A percentile compares a stretch with the other conserved stretches of the same genome.
Conservation (phyloP, 2,113 vertebrate genomes). For the Barnardius zonarius region DNA sequence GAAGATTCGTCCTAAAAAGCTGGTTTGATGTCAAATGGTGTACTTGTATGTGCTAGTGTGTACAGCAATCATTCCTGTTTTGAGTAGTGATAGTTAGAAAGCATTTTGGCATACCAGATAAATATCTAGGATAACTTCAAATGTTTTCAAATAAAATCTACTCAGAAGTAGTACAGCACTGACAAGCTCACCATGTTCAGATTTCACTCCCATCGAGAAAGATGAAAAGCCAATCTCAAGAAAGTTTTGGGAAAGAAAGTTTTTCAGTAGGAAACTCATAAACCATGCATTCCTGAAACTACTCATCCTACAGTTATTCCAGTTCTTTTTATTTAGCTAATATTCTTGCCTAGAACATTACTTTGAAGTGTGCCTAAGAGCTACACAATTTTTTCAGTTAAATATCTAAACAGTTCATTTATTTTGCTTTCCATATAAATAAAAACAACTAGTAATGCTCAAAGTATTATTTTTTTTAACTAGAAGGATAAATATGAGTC, state of each 20-base stretch:
- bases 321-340: background rate
- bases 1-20: background rate
- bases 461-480: background rate
- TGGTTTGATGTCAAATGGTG: fast-evolving
- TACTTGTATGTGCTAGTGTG: background rate
- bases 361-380: background rate
- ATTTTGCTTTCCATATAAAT: constrained; percentile 21
- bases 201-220: background rate
- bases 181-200: background rate
- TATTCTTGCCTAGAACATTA: background rate
- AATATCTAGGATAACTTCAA: background rate
- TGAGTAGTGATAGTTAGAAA: background rate
- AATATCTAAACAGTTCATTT: background rate
- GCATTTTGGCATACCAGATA: background rate
- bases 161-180: background rate
- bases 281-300: background rate
- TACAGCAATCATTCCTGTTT: background rate
- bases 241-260: background rate
- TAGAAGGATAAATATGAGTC: constrained; percentile 16
- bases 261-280: background rate
- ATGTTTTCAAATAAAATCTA: background rate
- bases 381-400: background rate
- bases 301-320: background rate
- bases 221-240: background rate
- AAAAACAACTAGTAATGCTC: background rate